Percentiles rank a stretch among this genome's conserved stretches.
These are phyloP conservation scores for Pseudorectes ferrugineus DNA, from an alignment of 2,113 vertebrate genomes.

Conservation along the genomic window DNA sequence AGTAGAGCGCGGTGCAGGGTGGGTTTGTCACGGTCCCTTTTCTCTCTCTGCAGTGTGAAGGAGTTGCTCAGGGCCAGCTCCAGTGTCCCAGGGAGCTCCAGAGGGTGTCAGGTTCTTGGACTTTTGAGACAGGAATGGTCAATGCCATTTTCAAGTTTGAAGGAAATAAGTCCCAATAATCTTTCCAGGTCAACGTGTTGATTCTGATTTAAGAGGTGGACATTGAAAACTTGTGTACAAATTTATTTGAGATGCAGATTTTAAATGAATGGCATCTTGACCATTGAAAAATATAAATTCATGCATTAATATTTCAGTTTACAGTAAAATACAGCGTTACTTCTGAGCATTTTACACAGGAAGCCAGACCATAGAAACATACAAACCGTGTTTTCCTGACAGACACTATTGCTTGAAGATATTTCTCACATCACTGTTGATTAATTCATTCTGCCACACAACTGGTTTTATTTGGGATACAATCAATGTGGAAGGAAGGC, in stretches of 20 bases:
- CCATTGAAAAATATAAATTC: constrained; percentile 79
- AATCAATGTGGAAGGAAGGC: constrained; percentile 63
- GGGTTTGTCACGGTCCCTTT: background rate
- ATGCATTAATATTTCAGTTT: constrained; percentile 78
- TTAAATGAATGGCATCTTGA: constrained; percentile 24
- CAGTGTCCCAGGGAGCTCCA: background rate
- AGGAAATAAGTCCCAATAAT: background rate
- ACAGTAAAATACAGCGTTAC: constrained; percentile 69
- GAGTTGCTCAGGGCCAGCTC: background rate
- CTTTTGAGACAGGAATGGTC: background rate
- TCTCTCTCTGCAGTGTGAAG: background rate
- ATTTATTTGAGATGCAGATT: constrained; percentile 58
- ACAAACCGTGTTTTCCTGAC: constrained; percentile 58
- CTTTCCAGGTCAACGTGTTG: background rate
- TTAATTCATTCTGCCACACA: constrained; percentile 8
- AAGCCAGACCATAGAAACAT: constrained; percentile 66
- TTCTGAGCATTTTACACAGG: constrained; percentile 49
- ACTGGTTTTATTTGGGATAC: constrained; percentile 41
- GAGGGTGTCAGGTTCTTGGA: background rate
- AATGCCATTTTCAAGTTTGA: background rate
- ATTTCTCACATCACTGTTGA: constrained; percentile 12
- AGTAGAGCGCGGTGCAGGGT: background rate
- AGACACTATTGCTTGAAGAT: constrained; percentile 73
- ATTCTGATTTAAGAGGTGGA: background rate
- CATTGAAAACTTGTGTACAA: background rate